Base-by-base conservation (phyloP, 2,888 invertebrate species). In the Caradrina clavipalpis region DNA sequence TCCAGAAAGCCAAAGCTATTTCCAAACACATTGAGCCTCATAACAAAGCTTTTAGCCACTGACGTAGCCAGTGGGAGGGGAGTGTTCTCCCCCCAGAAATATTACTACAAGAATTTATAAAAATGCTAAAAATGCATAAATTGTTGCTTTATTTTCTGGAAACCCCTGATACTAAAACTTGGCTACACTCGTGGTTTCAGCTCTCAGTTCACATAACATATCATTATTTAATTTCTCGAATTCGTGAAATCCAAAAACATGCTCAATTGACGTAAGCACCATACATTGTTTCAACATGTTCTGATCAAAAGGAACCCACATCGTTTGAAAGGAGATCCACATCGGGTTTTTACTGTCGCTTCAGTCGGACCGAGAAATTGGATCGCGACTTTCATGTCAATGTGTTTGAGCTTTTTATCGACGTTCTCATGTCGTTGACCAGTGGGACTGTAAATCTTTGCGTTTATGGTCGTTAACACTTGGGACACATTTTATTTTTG, bases 251-350 rank as follows among this genome's bases (percentile, higher is more conserved):
- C 19, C 13, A 31, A 61, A 63, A 59, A 42, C 11, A 10, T 26
- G 17, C 1, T 17, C 21, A 17, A 56, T 26, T 61, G 80, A 66
- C 62, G 69, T 50, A 57, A 64, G 64, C 55, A 49, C 3, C 8
- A 11, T 58, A 64, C 45, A 57, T 53, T 79, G 53, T 71, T 69
- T 53, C 59, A 74, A 68, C 64, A 70, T 31, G 39, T 58, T 35
- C 35, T 54, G 65, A 60, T 82, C 72, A 72, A 80, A 76, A 22
- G 58, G n/a, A 57, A 42, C 26, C 11, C 31, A 56, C 1, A 3
- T 22, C 51, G 54, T 76, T 67, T 82, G 80, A 80, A 80, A 73
- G 26, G 57, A 70, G 26, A 76, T 63, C 55, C 61, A 64, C 68
- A 50, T 60, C 22, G 15, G 0, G 21, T 39, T 68, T 67, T 82